Percentiles rank a stretch among this genome's conserved stretches.
Evolutionary conservation across 2,797 vertebrate species (phyloP).

Genomic region (Lemur catta): DNA sequence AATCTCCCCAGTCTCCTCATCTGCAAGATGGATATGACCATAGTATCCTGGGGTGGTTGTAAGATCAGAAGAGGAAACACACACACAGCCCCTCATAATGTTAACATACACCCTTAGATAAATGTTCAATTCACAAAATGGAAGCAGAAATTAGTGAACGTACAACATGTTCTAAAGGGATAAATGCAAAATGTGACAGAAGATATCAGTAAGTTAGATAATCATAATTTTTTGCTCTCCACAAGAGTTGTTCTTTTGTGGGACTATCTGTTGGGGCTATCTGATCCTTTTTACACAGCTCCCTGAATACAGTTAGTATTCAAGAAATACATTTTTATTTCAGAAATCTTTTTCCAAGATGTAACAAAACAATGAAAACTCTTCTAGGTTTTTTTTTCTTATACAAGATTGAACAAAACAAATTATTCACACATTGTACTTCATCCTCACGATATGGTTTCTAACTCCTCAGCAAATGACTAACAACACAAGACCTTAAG

Average conservation of each 20-base stretch:
- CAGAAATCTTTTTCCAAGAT: conserved; percentile 20
- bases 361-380: background rate
- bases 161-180: background rate
- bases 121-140: background rate
- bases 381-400: background rate
- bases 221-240: background rate
- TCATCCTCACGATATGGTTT: background rate
- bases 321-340: conserved; percentile 3
- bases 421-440: background rate
- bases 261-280: background rate
- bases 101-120: background rate
- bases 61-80: background rate
- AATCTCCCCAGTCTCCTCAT: background rate
- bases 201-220: background rate
- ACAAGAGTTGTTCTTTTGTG: background rate
- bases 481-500: background rate
- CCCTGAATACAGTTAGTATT: background rate
- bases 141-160: background rate
- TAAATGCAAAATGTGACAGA: background rate
- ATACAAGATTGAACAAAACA: background rate
- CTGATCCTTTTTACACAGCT: background rate
- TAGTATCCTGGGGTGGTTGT: background rate
- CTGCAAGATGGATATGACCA: background rate
- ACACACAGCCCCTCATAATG: too few species aligned
- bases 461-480: background rate